phyloP scores from a whole-genome alignment of 2,888 invertebrate genomes.

The Amiota communis region DNA sequence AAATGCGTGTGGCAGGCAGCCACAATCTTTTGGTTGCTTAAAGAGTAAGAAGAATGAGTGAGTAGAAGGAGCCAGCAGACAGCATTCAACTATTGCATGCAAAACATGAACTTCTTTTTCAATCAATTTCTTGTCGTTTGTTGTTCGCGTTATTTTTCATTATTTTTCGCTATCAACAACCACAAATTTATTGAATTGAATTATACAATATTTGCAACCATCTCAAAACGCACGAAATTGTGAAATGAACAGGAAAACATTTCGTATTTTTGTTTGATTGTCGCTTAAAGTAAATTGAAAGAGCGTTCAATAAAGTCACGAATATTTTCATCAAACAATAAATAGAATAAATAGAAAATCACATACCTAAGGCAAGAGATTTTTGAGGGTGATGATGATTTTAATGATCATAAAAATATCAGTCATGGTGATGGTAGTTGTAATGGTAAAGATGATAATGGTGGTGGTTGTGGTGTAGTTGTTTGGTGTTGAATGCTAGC shows the following conservation, averaged over 20 bases:
- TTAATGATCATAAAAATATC: not conserved
- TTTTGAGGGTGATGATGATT: not conserved
- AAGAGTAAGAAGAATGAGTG: too few species aligned
- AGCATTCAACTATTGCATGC: slow-evolving; percentile 8
- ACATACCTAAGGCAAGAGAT: too few species aligned
- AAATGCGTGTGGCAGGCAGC: slow-evolving; percentile 60
- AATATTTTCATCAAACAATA: slow-evolving; percentile 18
- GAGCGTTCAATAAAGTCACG: slow-evolving; percentile 50
- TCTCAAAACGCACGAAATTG: slow-evolving; percentile 21
- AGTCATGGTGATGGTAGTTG: not conserved
- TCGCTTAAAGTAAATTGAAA: slow-evolving; percentile 11
- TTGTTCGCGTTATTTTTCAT: slow-evolving; percentile 40
- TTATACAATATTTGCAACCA: slow-evolving; percentile 46
- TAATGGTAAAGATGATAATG: too few species aligned
- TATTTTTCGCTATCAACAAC: slow-evolving; percentile 55
- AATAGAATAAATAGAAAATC: not conserved
- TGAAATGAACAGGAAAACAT: slow-evolving; percentile 10
- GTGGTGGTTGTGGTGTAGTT: too few species aligned
- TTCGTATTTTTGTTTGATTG: slow-evolving; percentile 31
- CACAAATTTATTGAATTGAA: slow-evolving; percentile 55
- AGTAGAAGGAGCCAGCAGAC: too few species aligned
- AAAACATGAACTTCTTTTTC: slow-evolving; percentile 34
- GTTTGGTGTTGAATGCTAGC: too few species aligned
- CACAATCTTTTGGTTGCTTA: too few species aligned
- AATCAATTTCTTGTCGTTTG: slow-evolving; percentile 43